These are phyloP conservation scores for Siphamia tubifer DNA, from an alignment of 2,113 vertebrate species.

Conservation along the genomic window DNA sequence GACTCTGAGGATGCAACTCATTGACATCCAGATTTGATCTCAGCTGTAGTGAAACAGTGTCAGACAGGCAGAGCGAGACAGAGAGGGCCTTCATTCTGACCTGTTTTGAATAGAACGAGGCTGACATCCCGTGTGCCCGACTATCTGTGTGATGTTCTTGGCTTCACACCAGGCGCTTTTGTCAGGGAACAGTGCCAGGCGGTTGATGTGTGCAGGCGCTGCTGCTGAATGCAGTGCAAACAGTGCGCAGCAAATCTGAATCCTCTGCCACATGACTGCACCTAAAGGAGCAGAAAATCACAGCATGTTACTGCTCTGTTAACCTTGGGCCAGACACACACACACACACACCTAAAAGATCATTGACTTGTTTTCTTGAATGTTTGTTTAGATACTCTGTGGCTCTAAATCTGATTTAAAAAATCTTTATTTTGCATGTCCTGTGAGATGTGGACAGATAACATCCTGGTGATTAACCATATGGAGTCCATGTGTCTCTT, in stretches of 20 bases:
- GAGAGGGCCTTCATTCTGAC: conserved; percentile 76
- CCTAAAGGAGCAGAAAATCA: conserved; percentile 69
- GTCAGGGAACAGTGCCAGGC: conserved; percentile 96
- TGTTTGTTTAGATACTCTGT: not conserved
- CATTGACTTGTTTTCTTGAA: not conserved
- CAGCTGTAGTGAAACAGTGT: not conserved
- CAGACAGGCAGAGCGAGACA: conserved; percentile 24
- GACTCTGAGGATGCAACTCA: conserved; percentile 3
- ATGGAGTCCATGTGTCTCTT: not conserved
- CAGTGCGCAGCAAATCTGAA: conserved; percentile 79
- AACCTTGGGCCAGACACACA: conserved; percentile 2
- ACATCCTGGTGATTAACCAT: conserved; percentile 18
- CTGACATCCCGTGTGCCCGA: conserved; percentile 96
- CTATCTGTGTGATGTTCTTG: conserved; percentile 99
- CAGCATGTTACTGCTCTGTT: conserved; percentile 28
- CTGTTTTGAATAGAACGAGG: conserved; percentile 98
- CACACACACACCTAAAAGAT: not conserved
- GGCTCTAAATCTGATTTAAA: not conserved
- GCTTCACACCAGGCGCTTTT: conserved; percentile 99
- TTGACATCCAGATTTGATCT: conserved; percentile 2
- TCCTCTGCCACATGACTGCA: conserved; percentile 80
- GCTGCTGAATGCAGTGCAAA: conserved; percentile 85
- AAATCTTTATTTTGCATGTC: not conserved
- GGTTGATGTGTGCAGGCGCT: conserved; percentile 93
- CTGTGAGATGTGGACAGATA: conserved; percentile 9